These are phyloP conservation scores for Melanotaenia nigrans DNA, from an alignment of 2,797 vertebrate genomes.

Conservation along the genomic window DNA sequence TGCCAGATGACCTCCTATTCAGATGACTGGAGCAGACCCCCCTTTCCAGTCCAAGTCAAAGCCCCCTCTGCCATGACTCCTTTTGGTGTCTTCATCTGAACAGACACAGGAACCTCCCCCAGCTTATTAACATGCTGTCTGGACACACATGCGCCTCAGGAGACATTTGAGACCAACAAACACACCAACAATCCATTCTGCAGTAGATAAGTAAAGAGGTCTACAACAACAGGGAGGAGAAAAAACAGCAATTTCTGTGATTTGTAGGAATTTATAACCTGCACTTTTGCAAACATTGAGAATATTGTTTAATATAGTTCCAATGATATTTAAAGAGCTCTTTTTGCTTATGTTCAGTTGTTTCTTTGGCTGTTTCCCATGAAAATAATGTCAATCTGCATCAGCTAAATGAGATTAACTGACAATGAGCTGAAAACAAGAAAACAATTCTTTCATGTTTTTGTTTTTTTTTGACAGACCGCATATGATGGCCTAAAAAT, in stretches of 20 bases:
- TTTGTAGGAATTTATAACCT: background rate
- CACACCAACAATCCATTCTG: slow-evolving; percentile 9
- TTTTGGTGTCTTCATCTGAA: slow-evolving; percentile 14
- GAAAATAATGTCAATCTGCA: background rate
- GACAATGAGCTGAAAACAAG: background rate
- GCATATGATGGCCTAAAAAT: background rate
- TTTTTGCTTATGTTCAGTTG: background rate
- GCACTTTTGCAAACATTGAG: background rate
- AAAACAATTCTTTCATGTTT: background rate
- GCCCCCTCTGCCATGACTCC: slow-evolving; percentile 11
- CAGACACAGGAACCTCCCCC: slow-evolving; percentile 12
- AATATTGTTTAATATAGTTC: background rate
- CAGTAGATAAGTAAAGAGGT: background rate
- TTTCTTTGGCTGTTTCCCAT: background rate
- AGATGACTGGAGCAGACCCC: slow-evolving; percentile 13
- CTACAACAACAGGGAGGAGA: background rate
- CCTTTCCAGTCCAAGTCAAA: slow-evolving; percentile 15
- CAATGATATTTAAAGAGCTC: background rate
- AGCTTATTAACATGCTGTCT: slow-evolving; percentile 15
- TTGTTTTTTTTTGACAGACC: too few relatives aligned
- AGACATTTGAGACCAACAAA: background rate
- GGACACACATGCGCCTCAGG: slow-evolving; percentile 1
- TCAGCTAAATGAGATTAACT: background rate
- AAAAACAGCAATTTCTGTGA: background rate
- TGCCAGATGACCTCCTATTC: slow-evolving; percentile 20